phyloP scores from a whole-genome alignment of 2,888 invertebrate species.

The Mycalesis mineus region DNA sequence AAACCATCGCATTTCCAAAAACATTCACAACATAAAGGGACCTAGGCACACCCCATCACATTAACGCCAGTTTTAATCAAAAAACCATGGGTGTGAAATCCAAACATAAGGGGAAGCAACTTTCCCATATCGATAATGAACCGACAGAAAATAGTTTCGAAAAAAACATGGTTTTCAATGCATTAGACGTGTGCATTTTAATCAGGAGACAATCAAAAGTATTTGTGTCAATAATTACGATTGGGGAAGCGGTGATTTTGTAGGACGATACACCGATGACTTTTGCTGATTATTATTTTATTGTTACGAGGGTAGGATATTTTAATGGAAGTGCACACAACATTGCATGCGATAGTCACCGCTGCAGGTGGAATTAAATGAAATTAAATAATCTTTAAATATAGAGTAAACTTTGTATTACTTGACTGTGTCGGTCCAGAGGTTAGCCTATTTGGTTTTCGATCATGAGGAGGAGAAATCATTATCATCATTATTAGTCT shows the following conservation, averaged over 20 bases:
- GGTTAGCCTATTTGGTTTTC: too few species aligned
- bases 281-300: constrained; percentile 44
- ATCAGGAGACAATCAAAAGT: constrained; percentile 62
- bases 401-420: background rate
- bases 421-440: too few species aligned
- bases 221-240: constrained; percentile 57
- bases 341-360: background rate
- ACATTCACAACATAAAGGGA: constrained; percentile 38
- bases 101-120: constrained; percentile 64
- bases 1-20: constrained; percentile 13
- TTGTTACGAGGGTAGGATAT: constrained; percentile 38
- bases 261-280: constrained; percentile 46
- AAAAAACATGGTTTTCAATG: constrained; percentile 52
- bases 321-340: constrained; percentile 22
- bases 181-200: constrained; percentile 51
- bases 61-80: constrained; percentile 71
- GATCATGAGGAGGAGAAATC: too few species aligned
- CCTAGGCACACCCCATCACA: constrained; percentile 59
- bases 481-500: too few species aligned
- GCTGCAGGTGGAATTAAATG: background rate
- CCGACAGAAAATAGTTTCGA: constrained; percentile 57
- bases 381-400: too few species aligned
- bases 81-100: constrained; percentile 73
- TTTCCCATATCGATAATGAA: constrained; percentile 77
- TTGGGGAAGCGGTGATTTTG: constrained; percentile 47